These are phyloP conservation scores for Aphelocoma californica DNA, from an alignment of 2,797 vertebrate genomes.

Conservation along the genomic window DNA sequence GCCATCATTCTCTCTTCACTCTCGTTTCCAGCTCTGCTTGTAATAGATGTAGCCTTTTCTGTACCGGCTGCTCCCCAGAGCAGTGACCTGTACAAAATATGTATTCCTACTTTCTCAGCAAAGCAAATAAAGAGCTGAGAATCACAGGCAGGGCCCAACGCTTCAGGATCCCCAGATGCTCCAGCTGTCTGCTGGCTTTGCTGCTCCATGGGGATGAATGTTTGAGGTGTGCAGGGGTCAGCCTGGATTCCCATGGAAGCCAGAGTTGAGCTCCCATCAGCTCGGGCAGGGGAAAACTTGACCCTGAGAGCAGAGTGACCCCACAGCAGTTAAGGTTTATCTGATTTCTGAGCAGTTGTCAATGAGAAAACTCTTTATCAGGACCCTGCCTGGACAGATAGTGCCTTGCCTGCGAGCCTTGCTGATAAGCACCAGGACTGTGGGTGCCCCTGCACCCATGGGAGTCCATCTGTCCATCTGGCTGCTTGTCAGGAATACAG, in stretches of 20 bases:
- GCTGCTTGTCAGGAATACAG: neutral
- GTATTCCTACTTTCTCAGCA: neutral
- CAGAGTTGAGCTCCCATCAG: accelerated
- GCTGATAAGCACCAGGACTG: accelerated
- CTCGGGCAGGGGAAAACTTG: neutral
- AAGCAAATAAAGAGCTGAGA: neutral
- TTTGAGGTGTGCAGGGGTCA: neutral
- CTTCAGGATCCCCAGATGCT: neutral
- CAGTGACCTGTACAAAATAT: neutral
- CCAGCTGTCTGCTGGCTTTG: neutral
- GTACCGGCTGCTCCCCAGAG: neutral
- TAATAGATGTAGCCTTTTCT: neutral
- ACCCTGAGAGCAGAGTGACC: neutral
- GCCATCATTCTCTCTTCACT: neutral
- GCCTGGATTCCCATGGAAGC: neutral
- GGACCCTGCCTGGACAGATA: neutral
- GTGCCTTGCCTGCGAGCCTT: accelerated
- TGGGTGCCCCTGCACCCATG: neutral
- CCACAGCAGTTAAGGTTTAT: neutral
- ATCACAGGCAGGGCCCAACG: accelerated
- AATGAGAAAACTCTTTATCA: neutral
- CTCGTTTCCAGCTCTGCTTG: neutral
- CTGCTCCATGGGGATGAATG: accelerated
- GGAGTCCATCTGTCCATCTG: neutral
- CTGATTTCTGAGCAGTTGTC: neutral